Evolutionary conservation across 2,888 invertebrate species (phyloP).

Genomic region (Orthonevra nobilis): DNA sequence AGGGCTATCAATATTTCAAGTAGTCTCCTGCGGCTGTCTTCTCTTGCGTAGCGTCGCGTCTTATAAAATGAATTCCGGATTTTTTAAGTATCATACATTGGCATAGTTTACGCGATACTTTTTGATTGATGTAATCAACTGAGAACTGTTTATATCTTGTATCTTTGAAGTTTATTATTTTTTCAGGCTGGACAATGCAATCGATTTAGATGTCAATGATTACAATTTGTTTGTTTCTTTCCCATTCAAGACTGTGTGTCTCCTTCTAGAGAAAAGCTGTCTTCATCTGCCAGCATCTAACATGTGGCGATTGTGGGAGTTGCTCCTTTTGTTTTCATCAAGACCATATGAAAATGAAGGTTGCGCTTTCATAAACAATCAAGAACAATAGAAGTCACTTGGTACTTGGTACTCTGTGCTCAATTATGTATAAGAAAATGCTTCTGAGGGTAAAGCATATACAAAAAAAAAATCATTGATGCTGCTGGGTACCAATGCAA

Average conservation of each 20-base stretch:
- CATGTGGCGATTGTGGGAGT: background rate
- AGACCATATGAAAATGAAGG: background rate
- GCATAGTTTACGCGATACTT: slow-evolving; percentile 15
- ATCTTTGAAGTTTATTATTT: slow-evolving; percentile 11
- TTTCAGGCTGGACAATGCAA: slow-evolving; percentile 7
- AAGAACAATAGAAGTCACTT: background rate
- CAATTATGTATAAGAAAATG: no score
- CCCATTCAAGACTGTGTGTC: no score
- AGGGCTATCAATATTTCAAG: slow-evolving; percentile 10
- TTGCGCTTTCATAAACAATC: background rate
- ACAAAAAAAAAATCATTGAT: no score
- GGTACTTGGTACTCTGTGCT: no score
- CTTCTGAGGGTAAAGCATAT: no score
- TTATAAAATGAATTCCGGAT: slow-evolving; percentile 39
- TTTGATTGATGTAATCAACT: slow-evolving; percentile 43
- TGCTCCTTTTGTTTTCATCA: background rate
- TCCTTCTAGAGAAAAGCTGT: no score
- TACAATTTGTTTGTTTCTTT: slow-evolving; percentile 16
- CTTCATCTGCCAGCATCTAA: background rate
- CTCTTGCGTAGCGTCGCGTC: slow-evolving; percentile 1
- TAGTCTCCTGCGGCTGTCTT: no score
- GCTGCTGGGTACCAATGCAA: no score
- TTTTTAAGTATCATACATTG: slow-evolving; percentile 35
- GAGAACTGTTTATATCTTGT: slow-evolving; percentile 13
- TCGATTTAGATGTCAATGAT: slow-evolving; percentile 29